Base-by-base conservation (phyloP, 2,113 vertebrate genomes). In the Formicarius rufipectus region DNA sequence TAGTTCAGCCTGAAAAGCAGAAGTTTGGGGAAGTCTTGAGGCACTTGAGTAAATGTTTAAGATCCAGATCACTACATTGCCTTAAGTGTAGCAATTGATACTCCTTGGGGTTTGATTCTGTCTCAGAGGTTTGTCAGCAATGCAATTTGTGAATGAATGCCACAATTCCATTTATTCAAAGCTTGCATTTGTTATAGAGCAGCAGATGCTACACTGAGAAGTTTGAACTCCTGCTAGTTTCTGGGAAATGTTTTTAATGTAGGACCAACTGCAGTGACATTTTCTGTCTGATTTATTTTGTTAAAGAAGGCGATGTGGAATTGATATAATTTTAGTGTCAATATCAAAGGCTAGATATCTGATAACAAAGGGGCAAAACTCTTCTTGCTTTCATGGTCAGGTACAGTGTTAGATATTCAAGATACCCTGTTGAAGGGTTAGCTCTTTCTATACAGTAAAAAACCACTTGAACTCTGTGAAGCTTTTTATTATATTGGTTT, bases 21-120 rank as follows among this genome's bases (percentile, higher is more conserved):
- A 93, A 96, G 71, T 93, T 91, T 84, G 35, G 49, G 58, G 49
- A 93, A 79, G 78, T 86, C 90, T 72, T 84, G 55, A 91, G 81
- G 66, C n/a, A 49, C 71, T 78, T 5, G 15, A 71, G 58, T 79
- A 90, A 80, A 45, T 27, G 44, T 86, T 86, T 49, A 89, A 79
- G 75, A 63, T 64, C 89, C 83, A 52, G 71, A 90, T 56, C 45
- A 15, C 59, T 66, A 14, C 1, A 0, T 64, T 83, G 66, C 62
- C 49, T 87, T 90, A 89, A 89, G 56, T 71, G n/a, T 73, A 75
- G 73, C 68, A 67, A 69, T 91, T 52, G 0, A 66, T 95, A 58
- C 76, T 93, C 39, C 28, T 58, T 76, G 39, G 67, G 68, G 56
- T 73, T 97, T 91, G 87, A 21, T 84, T 92, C 75, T 81, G 39